Base-by-base conservation (phyloP, 2,888 invertebrate genomes). In the Acleris literana region DNA sequence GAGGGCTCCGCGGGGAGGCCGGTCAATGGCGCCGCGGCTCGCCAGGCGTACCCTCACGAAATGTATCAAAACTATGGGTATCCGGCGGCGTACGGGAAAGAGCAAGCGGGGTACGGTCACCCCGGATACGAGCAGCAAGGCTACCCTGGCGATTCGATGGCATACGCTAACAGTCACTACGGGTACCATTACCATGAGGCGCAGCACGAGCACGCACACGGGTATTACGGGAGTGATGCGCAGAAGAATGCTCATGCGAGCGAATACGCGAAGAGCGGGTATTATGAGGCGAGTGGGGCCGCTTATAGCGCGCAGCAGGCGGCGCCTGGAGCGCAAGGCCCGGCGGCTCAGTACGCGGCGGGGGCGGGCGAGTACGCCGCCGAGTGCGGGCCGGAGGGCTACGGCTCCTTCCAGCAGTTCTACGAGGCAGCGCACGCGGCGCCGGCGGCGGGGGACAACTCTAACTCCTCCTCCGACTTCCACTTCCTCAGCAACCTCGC, bases 381-480 rank as follows among this genome's bases (percentile, higher is more conserved):
- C 20, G 55, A 55, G n/a, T 55, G 55, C 72, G 93, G 94, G 70
- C 93, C 90, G 69, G 96, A 95, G 68, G 93, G 93, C 69, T 96
- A 95, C 83, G 94, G 94, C 73, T 94, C 94, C 67, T 96, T 95
- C 84, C 95, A 95, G 72, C 95, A 95, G 80, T 96, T 95, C 84
- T 96, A 96, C 83, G 93, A 94, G 63, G 93, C 93, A 67, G 93
- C 87, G 67, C 92, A 93, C 78, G 89, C 92, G 64, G 83, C 93
- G 5, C 90, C 92, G 46, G 72, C 75, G 62, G 79, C 94, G 22
- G 95, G 96, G 57, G 97, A 97, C 78, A 97, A 97, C 88, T 97
- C 97, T 76, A 97, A 97, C 85, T 97, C 97, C 83, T 97, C 97
- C n/a, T 97, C 97, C 39, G 98, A 98, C 88, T 98, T 98, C 89